Evolutionary conservation across 2,797 vertebrate genomes (phyloP).

Genomic region (Octomys mimax): DNA sequence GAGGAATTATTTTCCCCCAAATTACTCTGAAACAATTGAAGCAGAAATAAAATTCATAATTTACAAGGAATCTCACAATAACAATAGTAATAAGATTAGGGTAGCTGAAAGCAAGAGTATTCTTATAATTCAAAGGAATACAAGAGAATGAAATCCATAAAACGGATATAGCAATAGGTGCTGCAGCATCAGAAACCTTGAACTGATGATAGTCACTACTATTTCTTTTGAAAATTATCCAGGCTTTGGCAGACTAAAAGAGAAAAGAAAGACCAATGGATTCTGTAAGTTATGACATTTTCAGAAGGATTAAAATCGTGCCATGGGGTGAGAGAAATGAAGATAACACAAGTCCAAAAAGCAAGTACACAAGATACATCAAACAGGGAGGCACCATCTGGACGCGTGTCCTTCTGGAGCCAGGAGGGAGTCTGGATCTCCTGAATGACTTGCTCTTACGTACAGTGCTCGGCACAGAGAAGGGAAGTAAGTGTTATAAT

Average conservation of each 20-base stretch:
- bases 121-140: neutral
- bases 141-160: slow-evolving; percentile 12
- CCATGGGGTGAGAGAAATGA: neutral
- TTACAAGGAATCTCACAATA: slow-evolving; percentile 6
- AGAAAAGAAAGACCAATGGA: neutral
- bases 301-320: neutral
- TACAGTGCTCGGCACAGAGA: neutral
- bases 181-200: neutral
- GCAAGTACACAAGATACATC: neutral
- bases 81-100: slow-evolving; percentile 5
- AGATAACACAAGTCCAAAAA: neutral
- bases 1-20: neutral
- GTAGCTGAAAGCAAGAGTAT: neutral
- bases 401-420: neutral
- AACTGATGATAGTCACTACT: neutral
- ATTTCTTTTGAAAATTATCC: neutral
- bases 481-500: neutral
- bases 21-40: slow-evolving; percentile 35
- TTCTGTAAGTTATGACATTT: neutral
- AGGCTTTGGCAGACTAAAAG: neutral
- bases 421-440: neutral
- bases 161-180: neutral
- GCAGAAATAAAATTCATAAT: slow-evolving; percentile 19
- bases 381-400: neutral
- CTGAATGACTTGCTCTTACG: neutral